Evolutionary conservation across 2,888 invertebrate species (phyloP), one percentile per base, ranked within the genome.

Genomic region (Chironomus riparius): DNA sequence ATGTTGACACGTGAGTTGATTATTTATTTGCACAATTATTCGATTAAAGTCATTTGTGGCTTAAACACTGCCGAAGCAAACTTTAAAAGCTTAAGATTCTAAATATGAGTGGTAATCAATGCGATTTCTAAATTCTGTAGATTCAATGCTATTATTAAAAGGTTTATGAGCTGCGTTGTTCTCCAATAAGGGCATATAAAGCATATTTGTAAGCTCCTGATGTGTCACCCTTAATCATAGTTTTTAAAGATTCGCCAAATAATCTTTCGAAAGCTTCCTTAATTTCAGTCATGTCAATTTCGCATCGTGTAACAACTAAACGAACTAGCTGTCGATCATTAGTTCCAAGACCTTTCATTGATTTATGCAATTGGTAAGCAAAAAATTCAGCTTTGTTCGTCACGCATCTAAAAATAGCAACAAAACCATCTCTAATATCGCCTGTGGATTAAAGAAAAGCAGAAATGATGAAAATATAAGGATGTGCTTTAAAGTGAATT

Each of bases 261-360:
- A 90, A 86, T 61, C 86, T 86, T 80, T 89, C 87, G 84, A 92
- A 97, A 80, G 91, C 91, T 78, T 88, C 87, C 79, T 93, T 92
- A 80, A 96, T 93, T 80, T 94, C 93, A 0, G 87, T 90, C 87
- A 96, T 88, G 83, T 96, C 96, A 77, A 94, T 87, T 87, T 95
- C 93, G 80, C 88, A 89, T 79, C 95, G 89, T 1, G 94, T 93
- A 70, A 94, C 91, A 80, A 96, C 87, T 77, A 96, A 86, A 80
- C 96, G 90, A 79, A 96, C 95, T 79, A 97, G 86, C 79, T 92
- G 91, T 70, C 89, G 87, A 82, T 97, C 96, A 81, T 94, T 92
- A 3, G 96, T 97, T 77, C 97, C 97, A 78, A 92, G 83, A 3
- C 97, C 96, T 81, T 92, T 92, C 94, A 97, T 94, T 74, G 93